Evolutionary conservation across 2,888 invertebrate species (phyloP).

Genomic region (Phyllotreta cruciferae): DNA sequence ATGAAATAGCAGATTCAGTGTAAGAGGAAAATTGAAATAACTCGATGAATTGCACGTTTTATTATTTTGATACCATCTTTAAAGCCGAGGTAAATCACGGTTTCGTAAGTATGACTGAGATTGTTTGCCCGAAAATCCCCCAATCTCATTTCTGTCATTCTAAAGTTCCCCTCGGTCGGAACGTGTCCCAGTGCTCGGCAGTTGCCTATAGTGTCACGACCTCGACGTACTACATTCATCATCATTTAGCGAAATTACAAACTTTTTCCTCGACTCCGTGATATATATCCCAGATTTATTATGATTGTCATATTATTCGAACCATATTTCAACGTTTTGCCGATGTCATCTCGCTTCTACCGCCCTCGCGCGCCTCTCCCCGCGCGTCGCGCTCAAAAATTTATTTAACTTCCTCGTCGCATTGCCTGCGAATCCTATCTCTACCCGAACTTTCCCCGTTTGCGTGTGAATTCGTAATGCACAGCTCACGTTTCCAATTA

Average conservation of each 20-base stretch:
- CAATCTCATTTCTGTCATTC: neutral
- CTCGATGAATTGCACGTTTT: no score
- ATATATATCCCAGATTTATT: slow-evolving; percentile 40
- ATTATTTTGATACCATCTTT: no score
- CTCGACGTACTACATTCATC: slow-evolving; percentile 34
- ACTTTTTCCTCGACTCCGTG: slow-evolving; percentile 32
- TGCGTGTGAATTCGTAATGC: no score
- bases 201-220: slow-evolving; percentile 14
- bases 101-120: no score
- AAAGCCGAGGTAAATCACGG: no score
- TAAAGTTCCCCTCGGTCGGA: slow-evolving; percentile 4
- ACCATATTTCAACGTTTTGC: slow-evolving; percentile 37
- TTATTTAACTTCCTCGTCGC: slow-evolving; percentile 23
- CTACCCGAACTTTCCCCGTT: slow-evolving; percentile 9
- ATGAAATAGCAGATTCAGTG: no score
- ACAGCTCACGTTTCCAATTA: no score
- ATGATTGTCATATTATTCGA: slow-evolving; percentile 39
- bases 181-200: no score
- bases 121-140: neutral
- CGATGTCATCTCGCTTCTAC: slow-evolving; percentile 32
- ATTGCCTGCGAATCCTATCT: neutral
- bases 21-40: no score
- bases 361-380: no score
- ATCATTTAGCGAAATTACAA: slow-evolving; percentile 39
- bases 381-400: no score